Base-by-base conservation (phyloP, 2,113 vertebrate species). In the Silurus meridionalis region DNA sequence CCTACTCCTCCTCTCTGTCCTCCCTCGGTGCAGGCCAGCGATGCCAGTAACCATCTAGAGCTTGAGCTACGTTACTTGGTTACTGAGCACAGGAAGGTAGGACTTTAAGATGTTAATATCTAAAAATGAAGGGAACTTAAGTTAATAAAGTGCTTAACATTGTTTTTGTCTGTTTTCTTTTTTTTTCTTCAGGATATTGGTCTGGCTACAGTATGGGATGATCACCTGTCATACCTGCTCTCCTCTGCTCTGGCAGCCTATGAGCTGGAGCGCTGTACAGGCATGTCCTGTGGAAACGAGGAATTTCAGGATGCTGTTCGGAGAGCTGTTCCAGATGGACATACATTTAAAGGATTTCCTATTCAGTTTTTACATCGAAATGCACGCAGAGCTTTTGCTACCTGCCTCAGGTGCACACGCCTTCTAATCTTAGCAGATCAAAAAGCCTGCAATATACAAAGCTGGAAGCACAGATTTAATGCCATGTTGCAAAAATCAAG, bases 321-420 rank as follows among this genome's bases (percentile, higher is more conserved):
- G 91, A 96, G 97, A 90, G 97, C 96, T 0, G 97, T 99, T 4
- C 97, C 98, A 0, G 97, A 98, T 4, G 98, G 98, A 53, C 98
- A 99, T 91, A 99, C 98, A 6, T 99, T 99, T 91, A 99, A 99
- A 94, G 98, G 97, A 25, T 99, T 99, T 90, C 98, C 98, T 13
- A 99, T 98, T 91, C 96, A 98, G 90, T 98, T 99, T 87, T 92
- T 97, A 7, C 97, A 99, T 88, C 95, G 95, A 92, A 98, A 97
- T 58, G 96, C 97, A 55, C 97, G 97, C 28, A 96, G 97, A 90
- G 96, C 95, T 1, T 99, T 99, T 89, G 95, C 97, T 84, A 97
- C 97, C 0, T 97, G 97, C 91, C 96, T 99, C 92, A 95, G 96
- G 98, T 99, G 85, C 15, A 63, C 4, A 53, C 10, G 55, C 28